phyloP scores from a whole-genome alignment of 2,113 vertebrate species.

The Bettongia penicillata region DNA sequence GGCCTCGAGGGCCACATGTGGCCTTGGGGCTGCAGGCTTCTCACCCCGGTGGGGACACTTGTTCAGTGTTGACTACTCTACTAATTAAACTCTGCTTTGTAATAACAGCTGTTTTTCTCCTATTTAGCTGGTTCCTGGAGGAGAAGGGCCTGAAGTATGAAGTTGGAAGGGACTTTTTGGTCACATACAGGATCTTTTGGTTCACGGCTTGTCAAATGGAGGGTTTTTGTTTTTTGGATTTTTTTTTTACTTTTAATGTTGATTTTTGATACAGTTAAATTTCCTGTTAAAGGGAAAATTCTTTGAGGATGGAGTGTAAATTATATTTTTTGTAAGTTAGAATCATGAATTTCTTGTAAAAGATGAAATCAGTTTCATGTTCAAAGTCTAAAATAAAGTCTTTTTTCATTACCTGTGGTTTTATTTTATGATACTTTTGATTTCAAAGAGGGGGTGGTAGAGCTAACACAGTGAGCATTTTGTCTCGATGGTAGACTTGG shows the following conservation, averaged over 20 bases:
- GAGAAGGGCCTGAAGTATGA: constrained; percentile 98
- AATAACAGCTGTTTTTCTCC: constrained; percentile 29
- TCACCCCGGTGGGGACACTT: too few relatives aligned
- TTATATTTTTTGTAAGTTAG: constrained; percentile 75
- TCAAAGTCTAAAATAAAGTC: constrained; percentile 77
- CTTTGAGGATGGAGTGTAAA: constrained; percentile 61
- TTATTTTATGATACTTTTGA: constrained; percentile 37
- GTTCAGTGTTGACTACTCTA: not conserved
- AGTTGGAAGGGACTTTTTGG: constrained; percentile 83
- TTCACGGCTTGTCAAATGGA: constrained; percentile 31
- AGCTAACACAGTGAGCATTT: constrained; percentile 8
- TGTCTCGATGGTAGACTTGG: not conserved
- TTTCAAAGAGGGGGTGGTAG: not conserved
- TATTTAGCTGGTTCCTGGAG: constrained; percentile 95
- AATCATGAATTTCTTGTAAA: constrained; percentile 75
- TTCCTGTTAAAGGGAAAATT: constrained; percentile 73
- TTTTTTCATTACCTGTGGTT: constrained; percentile 55
- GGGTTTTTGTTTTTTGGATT: constrained; percentile 18
- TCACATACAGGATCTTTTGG: constrained; percentile 60
- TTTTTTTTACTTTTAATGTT: constrained; percentile 57
- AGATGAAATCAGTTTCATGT: constrained; percentile 43
- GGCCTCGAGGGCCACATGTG: too few relatives aligned
- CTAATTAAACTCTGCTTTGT: too few relatives aligned
- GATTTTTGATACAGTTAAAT: constrained; percentile 62
- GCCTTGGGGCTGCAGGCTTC: too few relatives aligned